phyloP scores from a whole-genome alignment of 2,113 vertebrate genomes.

The Campylorhamphus procurvoides region DNA sequence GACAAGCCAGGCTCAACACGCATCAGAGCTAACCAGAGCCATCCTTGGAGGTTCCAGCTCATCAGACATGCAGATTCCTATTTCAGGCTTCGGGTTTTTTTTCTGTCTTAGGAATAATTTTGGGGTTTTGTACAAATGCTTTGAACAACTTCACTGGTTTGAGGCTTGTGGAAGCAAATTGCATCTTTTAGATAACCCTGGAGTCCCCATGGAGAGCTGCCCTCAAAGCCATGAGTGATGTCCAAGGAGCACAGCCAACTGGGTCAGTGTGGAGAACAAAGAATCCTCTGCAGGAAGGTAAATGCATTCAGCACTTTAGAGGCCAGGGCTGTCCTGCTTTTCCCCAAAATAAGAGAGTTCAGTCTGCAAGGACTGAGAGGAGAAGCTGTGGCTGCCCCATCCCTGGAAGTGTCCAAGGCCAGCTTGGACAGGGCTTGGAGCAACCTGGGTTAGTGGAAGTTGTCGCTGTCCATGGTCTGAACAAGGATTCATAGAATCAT shows the following conservation, averaged over 20 bases:
- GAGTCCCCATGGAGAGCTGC: not conserved
- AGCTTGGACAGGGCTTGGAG: rapidly evolving
- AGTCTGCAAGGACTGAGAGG: not conserved
- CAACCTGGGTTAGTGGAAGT: rapidly evolving
- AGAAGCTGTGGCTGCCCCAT: not conserved
- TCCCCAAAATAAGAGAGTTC: not conserved
- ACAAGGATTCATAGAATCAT: too few species aligned
- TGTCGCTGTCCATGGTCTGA: not conserved
- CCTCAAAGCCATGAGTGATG: not conserved
- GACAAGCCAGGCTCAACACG: not conserved
- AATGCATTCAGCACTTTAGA: not conserved
- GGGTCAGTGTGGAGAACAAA: not conserved
- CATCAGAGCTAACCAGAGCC: not conserved
- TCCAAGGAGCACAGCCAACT: not conserved
- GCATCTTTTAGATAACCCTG: not conserved
- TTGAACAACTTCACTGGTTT: not conserved
- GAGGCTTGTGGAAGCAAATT: not conserved
- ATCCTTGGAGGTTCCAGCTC: not conserved
- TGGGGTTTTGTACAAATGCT: not conserved
- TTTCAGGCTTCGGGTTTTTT: not conserved
- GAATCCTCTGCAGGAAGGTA: not conserved
- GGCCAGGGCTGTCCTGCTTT: not conserved
- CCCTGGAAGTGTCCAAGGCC: not conserved
- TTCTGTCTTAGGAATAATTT: not conserved
- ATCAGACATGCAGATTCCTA: not conserved